These are phyloP conservation scores for Rhea americana DNA, from an alignment of 2,113 vertebrate species.

Conservation along the genomic window DNA sequence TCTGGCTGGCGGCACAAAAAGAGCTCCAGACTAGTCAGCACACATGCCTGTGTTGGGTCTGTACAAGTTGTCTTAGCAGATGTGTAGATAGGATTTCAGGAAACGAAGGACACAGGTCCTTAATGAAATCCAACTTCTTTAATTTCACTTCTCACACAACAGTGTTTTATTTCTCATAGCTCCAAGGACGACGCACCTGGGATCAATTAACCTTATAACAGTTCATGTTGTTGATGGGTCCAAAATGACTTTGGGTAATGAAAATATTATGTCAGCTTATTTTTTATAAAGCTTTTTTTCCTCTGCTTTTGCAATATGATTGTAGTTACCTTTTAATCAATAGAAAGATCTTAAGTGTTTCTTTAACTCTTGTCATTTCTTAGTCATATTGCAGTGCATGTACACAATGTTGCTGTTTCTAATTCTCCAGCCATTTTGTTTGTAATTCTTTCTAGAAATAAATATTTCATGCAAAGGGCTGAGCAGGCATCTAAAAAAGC, in stretches of 20 bases:
- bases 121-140: slow-evolving; percentile 13
- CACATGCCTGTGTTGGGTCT: neutral
- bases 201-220: slow-evolving; percentile 66
- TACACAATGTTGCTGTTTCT: neutral
- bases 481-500: neutral
- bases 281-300: slow-evolving; percentile 18
- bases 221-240: slow-evolving; percentile 66
- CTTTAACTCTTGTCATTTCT: neutral
- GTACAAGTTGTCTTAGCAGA: slow-evolving; percentile 12
- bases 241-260: slow-evolving; percentile 64
- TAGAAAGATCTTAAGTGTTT: neutral
- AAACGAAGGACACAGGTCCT: neutral
- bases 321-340: neutral
- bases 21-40: slow-evolving; percentile 4
- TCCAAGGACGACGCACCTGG: slow-evolving; percentile 57
- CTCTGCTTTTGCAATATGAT: slow-evolving; percentile 26
- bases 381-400: neutral
- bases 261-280: slow-evolving; percentile 14
- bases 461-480: neutral
- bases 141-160: slow-evolving; percentile 11
- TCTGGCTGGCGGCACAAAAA: slow-evolving; percentile 17
- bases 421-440: neutral
- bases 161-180: slow-evolving; percentile 65
- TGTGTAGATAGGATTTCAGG: neutral
- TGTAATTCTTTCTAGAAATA: neutral